Evolutionary conservation across 1,140 invertebrate species (phyloP).

Genomic region (Bombus superbus): DNA sequence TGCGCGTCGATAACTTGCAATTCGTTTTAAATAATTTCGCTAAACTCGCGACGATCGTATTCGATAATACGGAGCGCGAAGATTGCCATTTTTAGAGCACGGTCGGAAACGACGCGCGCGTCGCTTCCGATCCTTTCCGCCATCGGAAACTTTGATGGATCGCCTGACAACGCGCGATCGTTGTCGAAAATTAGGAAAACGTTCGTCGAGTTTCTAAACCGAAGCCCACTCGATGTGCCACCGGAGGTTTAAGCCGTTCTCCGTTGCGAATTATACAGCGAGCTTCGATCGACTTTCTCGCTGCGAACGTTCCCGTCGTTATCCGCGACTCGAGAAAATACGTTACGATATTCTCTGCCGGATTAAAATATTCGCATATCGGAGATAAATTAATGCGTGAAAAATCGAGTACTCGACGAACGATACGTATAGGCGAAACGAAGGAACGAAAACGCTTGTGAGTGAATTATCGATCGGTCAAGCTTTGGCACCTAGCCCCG

Average conservation of each 20-base stretch:
- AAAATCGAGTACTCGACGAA: not conserved
- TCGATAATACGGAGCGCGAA: conserved; percentile 21
- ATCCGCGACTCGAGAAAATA: not conserved
- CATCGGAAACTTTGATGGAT: conserved; percentile 56
- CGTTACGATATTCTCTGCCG: too few relatives aligned
- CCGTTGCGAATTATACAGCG: not conserved
- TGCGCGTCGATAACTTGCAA: too few relatives aligned
- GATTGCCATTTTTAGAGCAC: conserved; percentile 44
- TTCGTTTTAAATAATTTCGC: too few relatives aligned
- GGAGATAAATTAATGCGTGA: not conserved
- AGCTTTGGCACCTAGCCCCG: not conserved
- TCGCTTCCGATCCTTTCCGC: conserved; percentile 27
- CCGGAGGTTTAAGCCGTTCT: not conserved
- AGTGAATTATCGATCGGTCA: not conserved
- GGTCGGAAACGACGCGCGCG: conserved; percentile 4
- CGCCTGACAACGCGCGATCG: conserved; percentile 11
- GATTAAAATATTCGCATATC: too few relatives aligned
- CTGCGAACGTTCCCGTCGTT: not conserved
- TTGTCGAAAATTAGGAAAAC: not conserved
- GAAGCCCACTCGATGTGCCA: not conserved
- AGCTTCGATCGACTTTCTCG: not conserved
- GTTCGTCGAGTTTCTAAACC: too few relatives aligned
- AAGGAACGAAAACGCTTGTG: not conserved
- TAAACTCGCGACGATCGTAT: too few relatives aligned
- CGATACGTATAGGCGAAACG: not conserved